Evolutionary conservation across 2,797 vertebrate species (phyloP).

Genomic region (Muscicapa striata): DNA sequence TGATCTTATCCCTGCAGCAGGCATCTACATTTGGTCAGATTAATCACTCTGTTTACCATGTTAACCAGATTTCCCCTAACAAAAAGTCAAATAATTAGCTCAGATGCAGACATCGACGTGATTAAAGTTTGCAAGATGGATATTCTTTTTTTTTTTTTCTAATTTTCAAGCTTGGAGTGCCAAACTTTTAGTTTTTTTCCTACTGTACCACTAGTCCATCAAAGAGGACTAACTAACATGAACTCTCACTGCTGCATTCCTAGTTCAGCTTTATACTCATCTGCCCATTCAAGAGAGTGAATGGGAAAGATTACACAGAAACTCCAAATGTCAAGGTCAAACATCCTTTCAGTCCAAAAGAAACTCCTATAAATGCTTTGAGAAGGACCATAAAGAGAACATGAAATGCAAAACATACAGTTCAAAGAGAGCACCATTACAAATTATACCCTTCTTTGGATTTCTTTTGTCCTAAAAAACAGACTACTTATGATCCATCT

Average conservation of each 20-base stretch:
- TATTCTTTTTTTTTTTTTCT: not conserved
- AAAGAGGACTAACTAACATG: not conserved
- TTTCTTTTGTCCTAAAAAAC: slow-evolving; percentile 9
- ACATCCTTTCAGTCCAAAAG: not conserved
- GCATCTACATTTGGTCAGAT: not conserved
- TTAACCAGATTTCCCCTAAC: not conserved
- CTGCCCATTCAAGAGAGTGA: not conserved
- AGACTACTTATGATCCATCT: not conserved
- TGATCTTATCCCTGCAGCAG: not conserved
- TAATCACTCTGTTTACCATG: not conserved
- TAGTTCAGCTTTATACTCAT: not conserved
- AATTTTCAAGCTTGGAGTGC: not conserved
- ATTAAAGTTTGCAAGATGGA: not conserved
- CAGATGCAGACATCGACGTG: not conserved
- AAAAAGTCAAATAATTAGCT: not conserved
- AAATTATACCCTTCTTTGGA: not conserved
- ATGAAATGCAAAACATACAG: not conserved
- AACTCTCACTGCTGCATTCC: not conserved
- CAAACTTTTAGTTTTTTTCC: not conserved
- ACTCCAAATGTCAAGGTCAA: not conserved
- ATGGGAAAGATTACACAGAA: not conserved
- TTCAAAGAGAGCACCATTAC: not conserved
- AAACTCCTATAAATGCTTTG: not conserved
- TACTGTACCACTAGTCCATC: not conserved
- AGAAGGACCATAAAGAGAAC: not conserved